Evolutionary conservation across 2,888 invertebrate genomes (phyloP).

Genomic region (Amphipoea oculea): DNA sequence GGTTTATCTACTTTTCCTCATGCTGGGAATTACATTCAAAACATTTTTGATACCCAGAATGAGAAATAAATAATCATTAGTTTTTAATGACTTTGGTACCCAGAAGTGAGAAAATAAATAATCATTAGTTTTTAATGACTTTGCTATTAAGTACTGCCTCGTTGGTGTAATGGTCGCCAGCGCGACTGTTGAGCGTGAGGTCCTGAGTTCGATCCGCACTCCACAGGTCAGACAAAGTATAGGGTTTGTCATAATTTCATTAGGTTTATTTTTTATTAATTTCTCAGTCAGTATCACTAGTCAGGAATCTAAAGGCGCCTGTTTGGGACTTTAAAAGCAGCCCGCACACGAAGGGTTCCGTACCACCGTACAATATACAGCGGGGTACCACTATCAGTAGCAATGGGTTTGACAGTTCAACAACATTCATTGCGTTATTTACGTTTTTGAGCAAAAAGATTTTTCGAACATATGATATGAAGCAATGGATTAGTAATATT

Average conservation of each 20-base stretch:
- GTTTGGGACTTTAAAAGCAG: neutral
- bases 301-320: neutral
- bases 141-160: neutral
- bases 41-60: conserved; percentile 24
- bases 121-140: conserved; percentile 1
- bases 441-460: no score
- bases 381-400: no score
- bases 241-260: neutral
- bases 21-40: conserved; percentile 23
- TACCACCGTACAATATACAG: no score
- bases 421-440: no score
- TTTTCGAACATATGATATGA: no score
- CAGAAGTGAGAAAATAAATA: conserved; percentile 13
- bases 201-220: neutral
- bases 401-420: no score
- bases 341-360: neutral
- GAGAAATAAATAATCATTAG: conserved; percentile 1
- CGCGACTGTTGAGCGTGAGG: neutral
- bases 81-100: conserved; percentile 15
- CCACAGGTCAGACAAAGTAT: neutral
- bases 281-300: neutral
- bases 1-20: conserved; percentile 36
- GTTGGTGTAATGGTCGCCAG: neutral
- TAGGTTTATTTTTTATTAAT: neutral
- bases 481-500: no score